phyloP scores from a whole-genome alignment of 1,140 invertebrate genomes.

The Epicauta chinensis region DNA sequence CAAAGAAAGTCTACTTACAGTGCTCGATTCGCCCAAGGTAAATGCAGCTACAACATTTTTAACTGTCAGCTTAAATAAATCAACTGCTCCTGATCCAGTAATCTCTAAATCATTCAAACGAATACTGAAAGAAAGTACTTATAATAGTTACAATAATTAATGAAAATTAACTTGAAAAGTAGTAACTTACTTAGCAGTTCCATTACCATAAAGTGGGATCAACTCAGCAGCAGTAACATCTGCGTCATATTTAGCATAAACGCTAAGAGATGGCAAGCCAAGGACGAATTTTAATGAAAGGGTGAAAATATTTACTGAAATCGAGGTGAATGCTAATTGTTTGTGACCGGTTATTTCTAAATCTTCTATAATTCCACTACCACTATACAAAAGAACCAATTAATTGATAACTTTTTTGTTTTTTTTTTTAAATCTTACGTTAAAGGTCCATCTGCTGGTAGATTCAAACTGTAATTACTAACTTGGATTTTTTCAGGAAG shows the following conservation, averaged over 20 bases:
- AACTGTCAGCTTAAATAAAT: not conserved
- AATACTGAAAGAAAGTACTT: not conserved
- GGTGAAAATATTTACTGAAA: too few relatives aligned
- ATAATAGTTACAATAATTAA: not conserved
- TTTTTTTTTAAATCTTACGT: too few relatives aligned
- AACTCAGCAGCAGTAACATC: conserved; percentile 1
- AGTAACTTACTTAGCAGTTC: conserved; percentile 2
- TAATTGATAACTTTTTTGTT: too few relatives aligned
- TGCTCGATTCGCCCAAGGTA: not conserved
- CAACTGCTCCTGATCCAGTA: not conserved
- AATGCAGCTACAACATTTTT: not conserved
- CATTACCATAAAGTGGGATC: conserved; percentile 4
- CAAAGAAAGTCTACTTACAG: too few relatives aligned
- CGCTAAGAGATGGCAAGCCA: not conserved
- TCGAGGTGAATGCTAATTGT: too few relatives aligned
- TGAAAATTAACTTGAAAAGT: not conserved
- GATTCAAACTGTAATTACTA: too few relatives aligned
- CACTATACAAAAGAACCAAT: too few relatives aligned
- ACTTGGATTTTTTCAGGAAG: too few relatives aligned
- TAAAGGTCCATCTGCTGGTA: too few relatives aligned
- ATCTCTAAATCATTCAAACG: conserved; percentile 1
- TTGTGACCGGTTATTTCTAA: too few relatives aligned
- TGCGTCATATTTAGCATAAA: not conserved
- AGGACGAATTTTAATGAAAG: not conserved
- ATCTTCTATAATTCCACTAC: too few relatives aligned